Conservation (phyloP, 1,140 invertebrate species). For the Sarcophaga peregrina region DNA sequence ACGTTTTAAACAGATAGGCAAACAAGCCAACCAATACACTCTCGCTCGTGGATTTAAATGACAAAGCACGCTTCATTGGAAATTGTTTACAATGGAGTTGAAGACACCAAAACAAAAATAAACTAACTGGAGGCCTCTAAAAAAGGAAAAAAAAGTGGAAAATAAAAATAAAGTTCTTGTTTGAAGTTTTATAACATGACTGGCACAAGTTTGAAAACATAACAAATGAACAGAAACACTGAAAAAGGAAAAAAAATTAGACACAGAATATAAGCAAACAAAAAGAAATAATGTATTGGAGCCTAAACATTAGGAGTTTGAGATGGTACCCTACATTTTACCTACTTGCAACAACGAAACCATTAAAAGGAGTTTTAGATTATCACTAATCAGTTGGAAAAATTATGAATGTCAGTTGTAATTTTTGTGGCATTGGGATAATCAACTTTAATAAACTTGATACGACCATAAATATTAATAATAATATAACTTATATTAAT, state of each 20-base stretch:
- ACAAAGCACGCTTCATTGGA: slow-evolving; percentile 40
- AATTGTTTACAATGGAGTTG: slow-evolving; percentile 35
- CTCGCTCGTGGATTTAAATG: background rate
- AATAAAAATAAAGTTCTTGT: slow-evolving; percentile 4
- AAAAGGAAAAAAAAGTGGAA: background rate
- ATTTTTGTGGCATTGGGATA: too few species aligned
- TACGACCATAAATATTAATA: too few species aligned
- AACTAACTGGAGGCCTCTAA: background rate
- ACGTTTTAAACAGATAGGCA: background rate
- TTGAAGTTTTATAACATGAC: slow-evolving; percentile 1
- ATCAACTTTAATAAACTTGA: too few species aligned
- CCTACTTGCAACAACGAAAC: too few species aligned
- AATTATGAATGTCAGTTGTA: too few species aligned
- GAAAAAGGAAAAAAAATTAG: background rate
- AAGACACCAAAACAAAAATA: slow-evolving; percentile 10
- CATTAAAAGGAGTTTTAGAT: too few species aligned
- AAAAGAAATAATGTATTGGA: too few species aligned
- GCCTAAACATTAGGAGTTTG: background rate
- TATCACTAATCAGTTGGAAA: too few species aligned
- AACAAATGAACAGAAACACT: background rate
- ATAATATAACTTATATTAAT: too few species aligned
- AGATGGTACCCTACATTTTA: background rate
- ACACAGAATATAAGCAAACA: too few species aligned
- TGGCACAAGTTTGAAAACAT: slow-evolving; percentile 16
- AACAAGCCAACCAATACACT: background rate